phyloP scores from a whole-genome alignment of 2,797 vertebrate genomes.

The Hypotaenidia philippensis region DNA sequence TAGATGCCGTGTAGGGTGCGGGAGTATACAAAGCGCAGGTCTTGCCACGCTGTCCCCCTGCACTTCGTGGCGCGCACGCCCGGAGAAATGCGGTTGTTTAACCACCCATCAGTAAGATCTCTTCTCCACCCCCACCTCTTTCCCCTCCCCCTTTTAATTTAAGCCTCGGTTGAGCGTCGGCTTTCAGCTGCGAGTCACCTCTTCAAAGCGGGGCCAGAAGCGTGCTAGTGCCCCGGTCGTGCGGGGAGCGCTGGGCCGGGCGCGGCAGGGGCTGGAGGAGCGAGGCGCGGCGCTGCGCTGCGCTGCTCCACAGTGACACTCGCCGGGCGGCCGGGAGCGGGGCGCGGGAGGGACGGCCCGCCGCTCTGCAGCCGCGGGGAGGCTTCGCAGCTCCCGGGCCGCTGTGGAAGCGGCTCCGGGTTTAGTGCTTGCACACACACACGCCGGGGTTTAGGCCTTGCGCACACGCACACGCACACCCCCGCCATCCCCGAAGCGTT shows the following conservation, averaged over 20 bases:
- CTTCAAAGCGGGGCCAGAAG: background rate
- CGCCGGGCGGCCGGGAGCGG: background rate
- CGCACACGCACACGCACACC: too few species aligned
- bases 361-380: accelerated
- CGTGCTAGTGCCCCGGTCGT: accelerated
- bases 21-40: background rate
- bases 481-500: background rate
- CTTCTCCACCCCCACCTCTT: background rate
- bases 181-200: background rate
- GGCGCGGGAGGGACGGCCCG: accelerated
- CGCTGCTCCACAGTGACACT: slow-evolving; percentile 54
- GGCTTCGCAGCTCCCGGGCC: accelerated
- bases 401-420: background rate
- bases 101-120: background rate
- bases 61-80: accelerated
- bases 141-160: background rate
- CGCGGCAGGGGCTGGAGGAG: too few species aligned
- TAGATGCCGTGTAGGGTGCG: accelerated
- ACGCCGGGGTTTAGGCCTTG: too few species aligned
- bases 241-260: background rate
- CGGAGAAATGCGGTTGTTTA: background rate
- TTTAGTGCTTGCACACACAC: background rate
- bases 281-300: background rate
- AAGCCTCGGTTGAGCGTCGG: background rate
- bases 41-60: background rate